Conservation (phyloP, 2,797 vertebrate genomes). For the Eutrigla gurnardus region DNA sequence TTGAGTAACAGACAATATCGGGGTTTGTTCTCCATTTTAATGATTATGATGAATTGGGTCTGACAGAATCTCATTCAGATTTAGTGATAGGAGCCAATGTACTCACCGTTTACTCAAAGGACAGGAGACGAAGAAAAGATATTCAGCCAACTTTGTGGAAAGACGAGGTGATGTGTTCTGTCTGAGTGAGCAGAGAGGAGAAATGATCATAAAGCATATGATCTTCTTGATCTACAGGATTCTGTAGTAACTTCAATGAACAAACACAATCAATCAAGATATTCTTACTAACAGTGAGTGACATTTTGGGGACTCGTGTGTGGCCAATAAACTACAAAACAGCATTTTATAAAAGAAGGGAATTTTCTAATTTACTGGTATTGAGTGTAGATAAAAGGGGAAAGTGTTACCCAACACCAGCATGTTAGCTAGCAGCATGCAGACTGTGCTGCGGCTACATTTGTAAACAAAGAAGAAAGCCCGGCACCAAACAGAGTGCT, state of each 20-base stretch:
- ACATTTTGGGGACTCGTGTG: neutral
- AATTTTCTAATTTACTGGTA: neutral
- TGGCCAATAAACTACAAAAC: neutral
- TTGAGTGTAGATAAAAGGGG: neutral
- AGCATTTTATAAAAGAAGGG: neutral
- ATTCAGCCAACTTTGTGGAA: constrained; percentile 1
- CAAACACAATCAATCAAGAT: neutral
- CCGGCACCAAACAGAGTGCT: neutral
- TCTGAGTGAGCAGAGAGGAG: neutral
- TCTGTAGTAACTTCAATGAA: neutral
- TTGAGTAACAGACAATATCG: neutral
- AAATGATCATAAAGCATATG: neutral
- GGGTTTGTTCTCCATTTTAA: neutral
- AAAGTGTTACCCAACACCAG: neutral
- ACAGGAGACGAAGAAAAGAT: neutral
- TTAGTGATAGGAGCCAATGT: neutral
- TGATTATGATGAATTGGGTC: neutral
- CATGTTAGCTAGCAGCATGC: constrained; percentile 26
- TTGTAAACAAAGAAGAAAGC: constrained; percentile 77
- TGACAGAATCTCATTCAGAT: neutral
- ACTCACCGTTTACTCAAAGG: constrained; percentile 10
- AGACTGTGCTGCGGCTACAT: constrained; percentile 54
- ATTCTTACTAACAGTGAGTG: neutral
- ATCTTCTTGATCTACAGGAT: neutral
- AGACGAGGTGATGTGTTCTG: neutral